Base-by-base conservation (phyloP, 2,113 vertebrate species). In the Pteropus alecto region DNA sequence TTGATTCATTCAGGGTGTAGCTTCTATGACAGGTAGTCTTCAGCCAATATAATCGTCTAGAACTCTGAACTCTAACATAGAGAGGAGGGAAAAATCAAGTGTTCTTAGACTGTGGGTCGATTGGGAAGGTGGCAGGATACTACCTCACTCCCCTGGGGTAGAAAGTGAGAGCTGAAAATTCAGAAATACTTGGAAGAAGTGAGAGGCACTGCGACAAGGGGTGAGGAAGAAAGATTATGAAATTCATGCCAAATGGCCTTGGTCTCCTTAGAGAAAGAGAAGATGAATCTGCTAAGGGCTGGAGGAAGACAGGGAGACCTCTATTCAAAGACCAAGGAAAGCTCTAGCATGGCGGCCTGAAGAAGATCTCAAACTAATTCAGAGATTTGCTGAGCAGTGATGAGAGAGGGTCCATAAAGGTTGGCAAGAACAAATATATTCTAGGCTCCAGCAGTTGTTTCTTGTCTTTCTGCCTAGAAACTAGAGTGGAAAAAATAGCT, bases 1-100 rank as follows among this genome's bases (percentile, higher is more conserved):
- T 96, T n/a, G 97, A 93, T 95, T 97, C 81, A 96, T 98, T 97
- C 73, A 41, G 88, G 91, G 63, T 96, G 92, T 93, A 96, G 93
- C 41, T 96, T 96, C 95, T 96, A 77, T 92, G 89, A 85, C 60
- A 28, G 43, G 58, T 26, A 73, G 19, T 58, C 26, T 65, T 86
- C 41, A 90, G 35, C 33, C 94, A 95, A 65, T 16, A 63, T 8
- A 85, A n/a, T 21, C 18, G 33, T 76, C 43, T 60, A 30, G 28
- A 79, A 85, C 12, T 3, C 28, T 88, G 18, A 76, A 84, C 9
- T 4, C 28, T 60, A 46, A 67, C 16, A 68, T 19, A 35, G 82
- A 91, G 7, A 65, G 16, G 13, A 95, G 28, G 60, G 65, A 41
- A 90, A 15, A 68, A 43, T 4, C 7, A 24, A 87, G 68, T 73